phyloP scores from a whole-genome alignment of 2,888 invertebrate genomes.

The Xestia c-nigrum region DNA sequence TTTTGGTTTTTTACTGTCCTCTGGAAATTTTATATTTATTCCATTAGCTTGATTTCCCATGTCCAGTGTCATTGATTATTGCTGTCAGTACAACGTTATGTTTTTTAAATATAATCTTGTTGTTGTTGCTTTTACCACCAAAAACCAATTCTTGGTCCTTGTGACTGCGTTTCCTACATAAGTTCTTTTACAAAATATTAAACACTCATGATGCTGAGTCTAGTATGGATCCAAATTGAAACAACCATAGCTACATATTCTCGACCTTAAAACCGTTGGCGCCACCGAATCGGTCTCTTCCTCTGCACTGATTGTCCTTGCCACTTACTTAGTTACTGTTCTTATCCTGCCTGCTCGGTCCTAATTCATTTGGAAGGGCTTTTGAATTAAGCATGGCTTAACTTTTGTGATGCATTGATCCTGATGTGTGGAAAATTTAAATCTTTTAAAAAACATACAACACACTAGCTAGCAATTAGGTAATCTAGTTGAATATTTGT shows the following conservation, averaged over 20 bases:
- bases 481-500: background rate
- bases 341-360: constrained; percentile 37
- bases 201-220: too few relatives aligned
- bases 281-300: constrained; percentile 62
- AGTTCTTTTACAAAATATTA: too few relatives aligned
- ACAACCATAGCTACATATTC: background rate
- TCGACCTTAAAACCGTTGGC: constrained; percentile 45
- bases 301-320: constrained; percentile 70
- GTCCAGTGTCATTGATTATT: too few relatives aligned
- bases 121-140: background rate
- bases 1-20: background rate
- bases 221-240: background rate
- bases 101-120: background rate
- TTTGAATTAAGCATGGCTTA: constrained; percentile 23
- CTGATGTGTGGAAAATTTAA: background rate
- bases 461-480: background rate
- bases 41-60: too few relatives aligned
- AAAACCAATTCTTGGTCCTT: background rate
- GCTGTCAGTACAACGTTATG: too few relatives aligned
- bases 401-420: background rate
- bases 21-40: background rate
- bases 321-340: constrained; percentile 50
- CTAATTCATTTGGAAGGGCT: constrained; percentile 52
- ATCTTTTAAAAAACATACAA: too few relatives aligned
- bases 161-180: background rate